Conservation (phyloP, 53 echinoderm and acorn worm genomes). For the Echinometra lucunter region DNA sequence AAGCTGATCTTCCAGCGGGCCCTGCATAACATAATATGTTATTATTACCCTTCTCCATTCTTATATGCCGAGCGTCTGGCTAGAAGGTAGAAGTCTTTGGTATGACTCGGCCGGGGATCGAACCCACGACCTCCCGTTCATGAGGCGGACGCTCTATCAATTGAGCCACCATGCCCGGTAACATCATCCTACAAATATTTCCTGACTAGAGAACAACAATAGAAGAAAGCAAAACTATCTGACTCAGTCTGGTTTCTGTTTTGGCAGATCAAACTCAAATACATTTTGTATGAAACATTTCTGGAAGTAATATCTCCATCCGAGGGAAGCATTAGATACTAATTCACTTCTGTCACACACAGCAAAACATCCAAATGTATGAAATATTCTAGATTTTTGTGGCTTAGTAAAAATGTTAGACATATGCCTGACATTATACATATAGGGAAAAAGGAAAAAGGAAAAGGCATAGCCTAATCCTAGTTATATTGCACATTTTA, state of each 20-base stretch:
- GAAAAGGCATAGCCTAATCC: not conserved
- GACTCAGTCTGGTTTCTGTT: not conserved
- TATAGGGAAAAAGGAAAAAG: not conserved
- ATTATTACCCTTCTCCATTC: too few relatives aligned
- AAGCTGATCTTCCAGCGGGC: too few relatives aligned
- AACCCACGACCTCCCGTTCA: too few relatives aligned
- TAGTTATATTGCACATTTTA: not conserved
- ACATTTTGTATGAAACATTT: not conserved
- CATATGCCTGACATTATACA: not conserved
- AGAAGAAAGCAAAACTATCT: not conserved
- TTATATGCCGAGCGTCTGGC: too few relatives aligned
- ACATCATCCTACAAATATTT: not conserved
- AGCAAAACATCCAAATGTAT: constrained; percentile 23
- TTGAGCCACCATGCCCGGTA: too few relatives aligned
- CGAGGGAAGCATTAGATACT: not conserved
- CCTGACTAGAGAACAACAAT: not conserved
- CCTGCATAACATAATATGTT: too few relatives aligned
- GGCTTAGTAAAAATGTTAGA: constrained; percentile 13
- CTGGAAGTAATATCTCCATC: constrained; percentile 6
- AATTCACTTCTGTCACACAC: not conserved
- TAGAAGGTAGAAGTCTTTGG: too few relatives aligned
- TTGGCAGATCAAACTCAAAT: not conserved
- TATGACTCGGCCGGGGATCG: too few relatives aligned
- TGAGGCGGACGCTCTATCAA: too few relatives aligned
- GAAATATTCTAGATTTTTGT: constrained; percentile 41